These are phyloP conservation scores for Volucella inanis DNA, from an alignment of 2,888 invertebrate genomes.

Conservation along the genomic window DNA sequence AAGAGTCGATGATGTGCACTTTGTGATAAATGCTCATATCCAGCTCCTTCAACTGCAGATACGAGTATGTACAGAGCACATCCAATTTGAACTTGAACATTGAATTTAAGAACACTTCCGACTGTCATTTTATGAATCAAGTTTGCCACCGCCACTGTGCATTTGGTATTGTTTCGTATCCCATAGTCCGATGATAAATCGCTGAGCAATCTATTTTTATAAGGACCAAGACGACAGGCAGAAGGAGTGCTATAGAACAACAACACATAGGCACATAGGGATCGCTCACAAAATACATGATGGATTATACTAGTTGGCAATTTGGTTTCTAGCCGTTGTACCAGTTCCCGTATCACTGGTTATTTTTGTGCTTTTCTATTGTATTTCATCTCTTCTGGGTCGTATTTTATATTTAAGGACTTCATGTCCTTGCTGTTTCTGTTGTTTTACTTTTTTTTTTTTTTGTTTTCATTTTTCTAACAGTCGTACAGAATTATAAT, in stretches of 20 bases:
- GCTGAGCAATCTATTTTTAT: slow-evolving; percentile 56
- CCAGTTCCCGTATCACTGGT: too few relatives aligned
- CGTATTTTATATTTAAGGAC: slow-evolving; percentile 40
- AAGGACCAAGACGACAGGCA: slow-evolving; percentile 18
- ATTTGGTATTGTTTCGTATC: slow-evolving; percentile 31
- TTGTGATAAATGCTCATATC: slow-evolving; percentile 36
- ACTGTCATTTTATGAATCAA: slow-evolving; percentile 54
- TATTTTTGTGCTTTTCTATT: slow-evolving; percentile 7
- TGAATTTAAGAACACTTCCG: slow-evolving; percentile 27
- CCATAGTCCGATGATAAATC: slow-evolving; percentile 59
- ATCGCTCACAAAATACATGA: slow-evolving; percentile 55
- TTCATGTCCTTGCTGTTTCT: slow-evolving; percentile 26
- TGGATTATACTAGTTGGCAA: slow-evolving; percentile 59
- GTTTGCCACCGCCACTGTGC: slow-evolving; percentile 43
- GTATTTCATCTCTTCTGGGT: slow-evolving; percentile 18
- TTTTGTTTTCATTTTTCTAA: slow-evolving; percentile 30
- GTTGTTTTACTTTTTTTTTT: not conserved
- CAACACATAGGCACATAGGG: not conserved
- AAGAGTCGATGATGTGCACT: slow-evolving; percentile 42
- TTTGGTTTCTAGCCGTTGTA: slow-evolving; percentile 46
- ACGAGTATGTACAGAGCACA: not conserved
- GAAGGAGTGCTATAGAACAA: not conserved
- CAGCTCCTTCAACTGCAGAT: not conserved
- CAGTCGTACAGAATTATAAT: slow-evolving; percentile 64
- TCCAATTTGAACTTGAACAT: slow-evolving; percentile 48